phyloP scores from a whole-genome alignment of 23 tunicate species.

The Aplidium turbinatum region DNA sequence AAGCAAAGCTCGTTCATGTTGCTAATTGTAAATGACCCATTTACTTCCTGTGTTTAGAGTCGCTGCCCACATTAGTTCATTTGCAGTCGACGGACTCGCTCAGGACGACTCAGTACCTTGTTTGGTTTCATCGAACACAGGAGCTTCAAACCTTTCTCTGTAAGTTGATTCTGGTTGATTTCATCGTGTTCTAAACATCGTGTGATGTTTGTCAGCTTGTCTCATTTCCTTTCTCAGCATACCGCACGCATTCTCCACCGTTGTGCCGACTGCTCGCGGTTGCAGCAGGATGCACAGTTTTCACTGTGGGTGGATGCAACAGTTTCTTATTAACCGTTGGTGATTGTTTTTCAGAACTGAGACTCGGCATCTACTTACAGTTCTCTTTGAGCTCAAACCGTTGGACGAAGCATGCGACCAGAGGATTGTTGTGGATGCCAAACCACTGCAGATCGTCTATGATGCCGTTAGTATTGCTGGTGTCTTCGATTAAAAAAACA shows the following conservation, averaged over 20 bases:
- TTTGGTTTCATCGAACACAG: conserved; percentile 44
- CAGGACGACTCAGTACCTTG: conserved; percentile 49
- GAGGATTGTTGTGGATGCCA: conserved; percentile 43
- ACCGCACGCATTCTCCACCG: too few species aligned
- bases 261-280: too few species aligned
- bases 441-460: conserved; percentile 67
- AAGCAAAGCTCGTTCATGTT: too few species aligned
- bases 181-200: too few species aligned
- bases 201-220: too few species aligned
- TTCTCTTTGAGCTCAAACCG: conserved; percentile 70
- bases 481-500: too few species aligned
- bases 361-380: conserved; percentile 42
- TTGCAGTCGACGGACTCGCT: conserved; percentile 46
- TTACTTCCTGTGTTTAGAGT: too few species aligned
- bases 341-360: conserved; percentile 10
- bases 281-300: not conserved
- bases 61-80: conserved; percentile 48
- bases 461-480: conserved; percentile 50
- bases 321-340: not conserved
- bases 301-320: too few species aligned
- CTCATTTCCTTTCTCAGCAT: too few species aligned
- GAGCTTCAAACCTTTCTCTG: too few species aligned
- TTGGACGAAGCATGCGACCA: conserved; percentile 71
- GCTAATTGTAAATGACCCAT: too few species aligned
- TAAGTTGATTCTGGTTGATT: too few species aligned